Base-by-base conservation (phyloP, 2,888 invertebrate species). In the Callyntrura guangdongensis region DNA sequence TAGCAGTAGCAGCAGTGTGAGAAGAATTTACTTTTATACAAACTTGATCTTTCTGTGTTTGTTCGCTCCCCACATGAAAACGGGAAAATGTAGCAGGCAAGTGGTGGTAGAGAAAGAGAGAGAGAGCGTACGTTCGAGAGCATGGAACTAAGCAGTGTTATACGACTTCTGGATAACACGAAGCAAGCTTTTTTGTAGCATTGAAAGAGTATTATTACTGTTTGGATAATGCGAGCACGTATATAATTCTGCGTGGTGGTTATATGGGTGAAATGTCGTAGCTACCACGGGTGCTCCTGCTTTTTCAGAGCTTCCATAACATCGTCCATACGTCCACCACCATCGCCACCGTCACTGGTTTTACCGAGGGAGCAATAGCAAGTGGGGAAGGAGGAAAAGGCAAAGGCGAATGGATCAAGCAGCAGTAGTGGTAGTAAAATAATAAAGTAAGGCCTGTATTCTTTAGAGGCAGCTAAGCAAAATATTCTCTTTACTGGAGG, bases 41-140 rank as follows among this genome's bases (percentile, higher is more conserved):
- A 59, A 79, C 79, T 79, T 79, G 79, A 79, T 79, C 79, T 79
- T 79, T 79, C 79, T n/a, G 79, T 36, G 22, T 79, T 79, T 79
- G 56, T 36, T 79, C 79, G 79, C 36, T 79, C 59, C 79, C 79
- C 36, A 79, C 79, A 79, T 49, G 53, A 79, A 9, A 27, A 79
- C 25, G 20, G 14, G 56, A 79, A 79, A 47, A 67, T 49, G 53
- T 49, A 49, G 6, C 20, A 53, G n/a, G 49, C 8, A 17, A 20
- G 12, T 53, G 11, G 36, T 22, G 17, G 22, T 49, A 64, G 12
- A 74, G 11, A 45, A 47, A 12, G 20, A 64, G 49, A 9, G 20
- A 20, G 22, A 20, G 20, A 77, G 14, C 25, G 53, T 12, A 61
- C 53, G 17, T 36, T 45, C 11, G 47, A 72, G 45, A 72, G 47